Evolutionary conservation across 2,113 vertebrate genomes (phyloP), one percentile per base, ranked within the genome.

Genomic region (Lampris incognitus): DNA sequence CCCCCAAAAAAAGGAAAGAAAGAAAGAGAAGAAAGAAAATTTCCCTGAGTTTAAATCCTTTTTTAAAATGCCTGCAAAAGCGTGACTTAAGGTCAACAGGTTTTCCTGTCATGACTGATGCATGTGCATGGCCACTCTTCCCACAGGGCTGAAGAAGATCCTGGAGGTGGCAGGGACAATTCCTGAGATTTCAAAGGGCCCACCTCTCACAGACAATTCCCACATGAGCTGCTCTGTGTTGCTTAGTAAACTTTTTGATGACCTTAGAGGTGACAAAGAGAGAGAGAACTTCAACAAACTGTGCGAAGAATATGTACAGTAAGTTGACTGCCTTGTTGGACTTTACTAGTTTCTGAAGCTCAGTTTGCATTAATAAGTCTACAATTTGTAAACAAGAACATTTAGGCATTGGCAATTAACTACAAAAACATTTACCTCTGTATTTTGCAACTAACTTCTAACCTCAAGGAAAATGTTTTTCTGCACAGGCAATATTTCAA

Each of bases 211-310:
- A 0, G 97, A 97, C 2, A 97, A 96, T 91, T 96, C 94, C 69
- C 95, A 95, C 55, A 98, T 99, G 97, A 98, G 95, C 0, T 93
- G 96, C 64, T 97, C 98, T 0, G 97, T 98, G 10, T 93, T 99
- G 54, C 95, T 99, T 0, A 97, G 74, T 93, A 99, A 98, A 87
- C 95, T 99, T 36, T 99, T 96, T 0, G 95, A 97, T 2, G 98
- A 99, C 88, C 92, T 99, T 3, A 97, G 95, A 46, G 95, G 96
- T 1, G 97, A 99, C 3, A 95, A 94, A 0, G 97, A 99, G 90
- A 91, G 98, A 68, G 98, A 99, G 39, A 98, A 97, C 84, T 99
- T 99, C 87, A 92, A 91, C 90, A 95, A 92, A 42, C 86, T 98
- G 44, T 99, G 97, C 1, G 96, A 98, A 86, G 96, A 95, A 89